These are phyloP conservation scores for Lagria hirta DNA, from an alignment of 2,888 invertebrate species.

Conservation along the genomic window DNA sequence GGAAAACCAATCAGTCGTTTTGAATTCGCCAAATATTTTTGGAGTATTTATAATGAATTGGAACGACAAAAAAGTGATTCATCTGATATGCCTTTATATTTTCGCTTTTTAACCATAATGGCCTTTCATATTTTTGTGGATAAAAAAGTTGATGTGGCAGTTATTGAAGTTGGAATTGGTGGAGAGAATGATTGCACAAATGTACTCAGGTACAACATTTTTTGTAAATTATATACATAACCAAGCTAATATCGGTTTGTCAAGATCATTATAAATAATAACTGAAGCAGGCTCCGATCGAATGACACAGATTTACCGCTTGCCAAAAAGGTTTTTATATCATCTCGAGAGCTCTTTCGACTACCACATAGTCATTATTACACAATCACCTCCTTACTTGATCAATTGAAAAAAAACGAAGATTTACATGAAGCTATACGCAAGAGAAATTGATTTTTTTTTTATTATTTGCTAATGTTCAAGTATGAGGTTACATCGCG, in stretches of 20 bases:
- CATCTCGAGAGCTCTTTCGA: too few relatives aligned
- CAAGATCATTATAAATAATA: not conserved
- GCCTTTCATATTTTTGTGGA: conserved; percentile 85
- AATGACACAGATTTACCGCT: too few relatives aligned
- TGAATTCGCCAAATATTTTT: conserved; percentile 79
- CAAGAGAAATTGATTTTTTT: too few relatives aligned
- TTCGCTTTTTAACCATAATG: conserved; percentile 90
- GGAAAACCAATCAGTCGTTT: conserved; percentile 75
- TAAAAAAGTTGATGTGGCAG: conserved; percentile 86
- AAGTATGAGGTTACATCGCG: too few relatives aligned
- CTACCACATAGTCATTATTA: too few relatives aligned
- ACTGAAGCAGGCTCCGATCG: not conserved
- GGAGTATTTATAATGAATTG: conserved; percentile 72
- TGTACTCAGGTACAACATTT: conserved; percentile 66
- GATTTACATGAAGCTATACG: too few relatives aligned
- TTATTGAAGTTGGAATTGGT: conserved; percentile 97
- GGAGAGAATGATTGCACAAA: conserved; percentile 95
- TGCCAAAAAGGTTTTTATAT: too few relatives aligned
- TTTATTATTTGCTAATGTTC: too few relatives aligned
- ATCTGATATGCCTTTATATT: conserved; percentile 87
- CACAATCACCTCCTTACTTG: too few relatives aligned
- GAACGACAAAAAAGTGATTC: conserved; percentile 58
- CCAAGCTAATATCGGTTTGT: too few relatives aligned
- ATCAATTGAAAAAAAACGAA: too few relatives aligned
- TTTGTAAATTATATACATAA: conserved; percentile 5